Conservation (phyloP, 2,113 vertebrate genomes). For the rabbit (Oryctolagus cuniculus) region DNA sequence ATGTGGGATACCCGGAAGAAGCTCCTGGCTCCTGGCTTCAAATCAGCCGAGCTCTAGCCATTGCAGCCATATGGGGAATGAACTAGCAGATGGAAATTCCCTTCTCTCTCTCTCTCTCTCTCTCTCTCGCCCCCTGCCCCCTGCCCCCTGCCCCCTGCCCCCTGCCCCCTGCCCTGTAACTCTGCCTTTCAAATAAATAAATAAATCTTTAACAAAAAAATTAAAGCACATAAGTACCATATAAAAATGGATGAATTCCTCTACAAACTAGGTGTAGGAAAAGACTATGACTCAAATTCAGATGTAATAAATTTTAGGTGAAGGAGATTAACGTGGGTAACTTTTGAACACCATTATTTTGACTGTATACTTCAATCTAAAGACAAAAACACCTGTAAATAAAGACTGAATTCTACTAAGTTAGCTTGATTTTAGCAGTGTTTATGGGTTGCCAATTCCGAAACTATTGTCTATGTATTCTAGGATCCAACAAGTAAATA, state of each 20-base stretch:
- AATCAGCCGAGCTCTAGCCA: no score
- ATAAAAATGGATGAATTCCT: constrained; percentile 7
- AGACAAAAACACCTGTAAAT: constrained; percentile 9
- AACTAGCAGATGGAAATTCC: no score
- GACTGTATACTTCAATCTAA: not conserved
- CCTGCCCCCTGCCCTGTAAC: no score
- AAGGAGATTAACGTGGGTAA: not conserved
- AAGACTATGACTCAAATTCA: constrained; percentile 35
- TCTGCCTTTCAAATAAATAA: no score
- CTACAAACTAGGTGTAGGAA: not conserved
- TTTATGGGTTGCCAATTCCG: constrained; percentile 2
- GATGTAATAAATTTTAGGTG: not conserved
- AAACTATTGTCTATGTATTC: constrained; percentile 4
- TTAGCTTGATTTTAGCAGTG: not conserved
- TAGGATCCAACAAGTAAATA: constrained; percentile 11
- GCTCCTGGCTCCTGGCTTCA: no score
- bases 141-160: no score
- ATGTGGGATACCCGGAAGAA: no score
- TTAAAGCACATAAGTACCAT: not conserved
- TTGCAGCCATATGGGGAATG: no score
- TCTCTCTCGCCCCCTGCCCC: no score
- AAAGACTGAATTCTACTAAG: not conserved
- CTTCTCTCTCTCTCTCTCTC: no score
- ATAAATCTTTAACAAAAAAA: not conserved
- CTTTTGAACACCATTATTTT: constrained; percentile 16